A percentile compares a stretch with the other conserved stretches of the same genome.
Evolutionary conservation across 2,888 invertebrate species (phyloP).

Genomic region (Panorpa germanica): DNA sequence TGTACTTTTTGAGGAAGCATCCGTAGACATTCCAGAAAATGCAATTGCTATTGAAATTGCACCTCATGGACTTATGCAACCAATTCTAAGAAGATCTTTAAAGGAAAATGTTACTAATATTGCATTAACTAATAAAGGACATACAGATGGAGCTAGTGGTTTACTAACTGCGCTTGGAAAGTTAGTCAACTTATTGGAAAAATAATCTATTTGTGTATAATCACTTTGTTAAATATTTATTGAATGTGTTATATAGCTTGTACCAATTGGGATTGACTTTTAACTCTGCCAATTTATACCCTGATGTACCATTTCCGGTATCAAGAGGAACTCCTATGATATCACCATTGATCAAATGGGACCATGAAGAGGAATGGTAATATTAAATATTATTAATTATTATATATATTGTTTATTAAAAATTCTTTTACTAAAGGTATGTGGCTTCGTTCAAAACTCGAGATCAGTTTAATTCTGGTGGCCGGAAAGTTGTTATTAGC

Average conservation of each 20-base stretch:
- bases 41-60: constrained; percentile 48
- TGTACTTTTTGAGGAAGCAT: constrained; percentile 39
- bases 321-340: constrained; percentile 65
- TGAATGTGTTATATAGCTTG: constrained; percentile 33
- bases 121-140: constrained; percentile 36
- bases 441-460: constrained; percentile 40
- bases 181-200: too few relatives aligned
- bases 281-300: constrained; percentile 49
- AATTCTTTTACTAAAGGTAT: too few relatives aligned
- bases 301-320: constrained; percentile 52
- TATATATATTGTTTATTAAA: too few relatives aligned
- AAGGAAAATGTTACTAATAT: constrained; percentile 32
- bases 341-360: constrained; percentile 60
- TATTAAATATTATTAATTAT: too few relatives aligned
- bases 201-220: too few relatives aligned
- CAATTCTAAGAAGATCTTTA: constrained; percentile 42
- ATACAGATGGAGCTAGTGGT: constrained; percentile 25
- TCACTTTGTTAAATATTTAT: too few relatives aligned
- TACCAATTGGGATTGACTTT: constrained; percentile 55
- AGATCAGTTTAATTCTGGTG: constrained; percentile 40
- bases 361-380: constrained; percentile 55
- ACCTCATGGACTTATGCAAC: constrained; percentile 47
- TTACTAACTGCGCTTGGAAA: constrained; percentile 26
- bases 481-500: constrained; percentile 33
- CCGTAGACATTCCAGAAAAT: constrained; percentile 37